Evolutionary conservation across 2,888 invertebrate genomes (phyloP).

Genomic region (Heliconius aoede): DNA sequence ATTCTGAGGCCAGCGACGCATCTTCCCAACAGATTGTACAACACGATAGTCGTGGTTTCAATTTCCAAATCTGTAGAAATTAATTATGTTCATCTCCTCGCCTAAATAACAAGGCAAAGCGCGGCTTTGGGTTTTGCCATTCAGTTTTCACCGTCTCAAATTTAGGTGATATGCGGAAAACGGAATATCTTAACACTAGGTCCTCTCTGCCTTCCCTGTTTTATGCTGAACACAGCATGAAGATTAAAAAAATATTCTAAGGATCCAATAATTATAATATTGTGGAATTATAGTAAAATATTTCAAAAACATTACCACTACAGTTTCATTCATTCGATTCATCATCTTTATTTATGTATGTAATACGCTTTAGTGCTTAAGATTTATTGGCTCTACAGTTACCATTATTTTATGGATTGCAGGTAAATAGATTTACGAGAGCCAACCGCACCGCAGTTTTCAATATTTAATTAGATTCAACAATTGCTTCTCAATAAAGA

Average conservation of each 20-base stretch:
- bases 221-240: no score
- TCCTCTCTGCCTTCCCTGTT: no score
- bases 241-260: no score
- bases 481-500: background rate
- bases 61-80: background rate
- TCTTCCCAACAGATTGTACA: background rate
- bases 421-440: conserved; percentile 30
- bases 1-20: background rate
- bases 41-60: background rate
- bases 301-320: background rate
- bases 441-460: background rate
- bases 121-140: background rate
- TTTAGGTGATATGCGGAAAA: background rate
- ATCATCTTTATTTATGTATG: conserved; percentile 1
- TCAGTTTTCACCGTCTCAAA: background rate
- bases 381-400: conserved; percentile 16
- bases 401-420: conserved; percentile 21
- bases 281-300: no score
- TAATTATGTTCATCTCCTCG: background rate
- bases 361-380: conserved; percentile 11
- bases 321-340: no score
- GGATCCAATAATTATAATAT: no score
- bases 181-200: background rate
- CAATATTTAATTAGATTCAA: conserved; percentile 16
- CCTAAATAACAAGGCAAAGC: no score